Base-by-base conservation (phyloP, 2,113 vertebrate species). In the Noctilio leporinus region DNA sequence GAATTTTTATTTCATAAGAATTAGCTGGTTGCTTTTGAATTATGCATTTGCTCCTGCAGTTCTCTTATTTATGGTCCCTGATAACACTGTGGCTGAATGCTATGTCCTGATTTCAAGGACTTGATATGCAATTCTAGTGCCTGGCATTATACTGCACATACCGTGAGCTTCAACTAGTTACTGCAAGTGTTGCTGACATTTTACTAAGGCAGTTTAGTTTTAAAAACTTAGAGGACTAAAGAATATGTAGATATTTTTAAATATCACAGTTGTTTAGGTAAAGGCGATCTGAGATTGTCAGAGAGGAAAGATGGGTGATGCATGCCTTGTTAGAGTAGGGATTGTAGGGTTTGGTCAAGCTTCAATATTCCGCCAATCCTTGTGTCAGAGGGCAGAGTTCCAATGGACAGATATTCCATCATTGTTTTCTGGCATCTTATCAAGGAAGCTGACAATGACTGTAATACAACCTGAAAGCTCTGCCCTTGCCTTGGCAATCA, bases 1-100 rank as follows among this genome's bases (percentile, higher is more conserved):
- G 43, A 72, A 88, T 94, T 92, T 89, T 93, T 85, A 94, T 96
- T 65, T 94, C 89, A 64, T 57, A 95, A 95, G 55, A 89, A 73
- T 75, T 69, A 62, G 76, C 92, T 81, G 84, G 86, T 65, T 93
- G 35, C 76, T 82, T 96, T 76, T 94, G 92, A 93, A 96, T 95
- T 95, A 93, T 77, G 65, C 84, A 93, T 95, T 92, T 55, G 43
- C 57, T 72, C 72, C n/a, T 20, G 30, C n/a, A 69, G 77, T 93
- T 94, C 49, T 87, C 83, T 93, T 95, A 82, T 91, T 94, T 95
- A 89, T 51, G 33, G 65, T 90, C 59, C 59, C 24, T 17, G 5
- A 43, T 43, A 64, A 87, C 4, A 7, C 88, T 77, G n/a, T 55
- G 82, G 64, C 55, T 86, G 38, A 93, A 92, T 30, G 84, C 26